A percentile compares a stretch with the other conserved stretches of the same genome.
Evolutionary conservation across 1,140 invertebrate species (phyloP).

Genomic region (Drosophila grimshawi): DNA sequence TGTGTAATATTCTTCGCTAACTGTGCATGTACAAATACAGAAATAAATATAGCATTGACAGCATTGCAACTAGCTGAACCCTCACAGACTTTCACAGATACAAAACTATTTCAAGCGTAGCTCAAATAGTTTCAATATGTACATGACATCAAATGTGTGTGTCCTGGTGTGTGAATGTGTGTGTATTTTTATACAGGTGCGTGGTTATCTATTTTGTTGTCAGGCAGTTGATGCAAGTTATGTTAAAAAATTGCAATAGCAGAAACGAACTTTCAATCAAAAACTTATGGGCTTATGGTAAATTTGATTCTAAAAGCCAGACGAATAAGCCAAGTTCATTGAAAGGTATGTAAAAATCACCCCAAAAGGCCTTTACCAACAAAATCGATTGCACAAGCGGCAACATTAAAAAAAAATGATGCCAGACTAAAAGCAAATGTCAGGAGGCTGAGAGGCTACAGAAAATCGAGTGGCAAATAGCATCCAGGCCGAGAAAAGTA

Average conservation of each 20-base stretch:
- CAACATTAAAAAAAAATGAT: conserved; percentile 50
- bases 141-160: conserved; percentile 39
- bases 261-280: conserved; percentile 42
- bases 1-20: conserved; percentile 22
- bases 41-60: conserved; percentile 65
- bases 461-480: conserved; percentile 66
- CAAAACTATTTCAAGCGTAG: conserved; percentile 71
- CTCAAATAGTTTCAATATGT: conserved; percentile 79
- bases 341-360: conserved; percentile 47
- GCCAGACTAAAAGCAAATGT: conserved; percentile 46
- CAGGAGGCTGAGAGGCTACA: conserved; percentile 28
- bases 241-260: conserved; percentile 50
- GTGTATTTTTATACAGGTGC: conserved; percentile 42
- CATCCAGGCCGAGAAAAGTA: conserved; percentile 42
- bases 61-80: conserved; percentile 41
- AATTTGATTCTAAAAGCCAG: conserved; percentile 64
- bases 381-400: conserved; percentile 63
- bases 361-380: conserved; percentile 37
- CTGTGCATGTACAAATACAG: conserved; percentile 10
- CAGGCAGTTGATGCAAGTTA: conserved; percentile 49
- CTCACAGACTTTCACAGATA: conserved; percentile 34
- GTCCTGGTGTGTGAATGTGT: conserved; percentile 14
- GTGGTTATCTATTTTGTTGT: conserved; percentile 35
- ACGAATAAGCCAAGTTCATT: conserved; percentile 54
- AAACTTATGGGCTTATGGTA: conserved; percentile 52